Conservation (phyloP, 1,140 invertebrate species). For the Halictus rubicundus region DNA sequence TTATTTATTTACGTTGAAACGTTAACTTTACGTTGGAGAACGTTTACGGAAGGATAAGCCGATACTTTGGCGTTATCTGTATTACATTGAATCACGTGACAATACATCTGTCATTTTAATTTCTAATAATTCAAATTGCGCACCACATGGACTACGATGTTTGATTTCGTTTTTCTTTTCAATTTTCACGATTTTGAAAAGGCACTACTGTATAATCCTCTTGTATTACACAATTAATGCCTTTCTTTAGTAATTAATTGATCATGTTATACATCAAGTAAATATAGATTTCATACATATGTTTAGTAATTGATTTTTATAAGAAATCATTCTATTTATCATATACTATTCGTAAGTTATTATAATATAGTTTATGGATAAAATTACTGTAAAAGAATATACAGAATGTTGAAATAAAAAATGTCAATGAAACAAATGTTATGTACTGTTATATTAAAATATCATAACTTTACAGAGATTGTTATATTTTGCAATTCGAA, state of each 20-base stretch:
- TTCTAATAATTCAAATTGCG: constrained; percentile 24
- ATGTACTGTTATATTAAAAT: constrained; percentile 1
- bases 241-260: neutral
- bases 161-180: neutral
- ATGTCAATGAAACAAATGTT: constrained; percentile 4
- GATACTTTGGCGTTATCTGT: neutral
- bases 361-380: neutral
- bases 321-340: neutral
- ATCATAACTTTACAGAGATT: neutral
- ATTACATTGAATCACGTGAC: constrained; percentile 8
- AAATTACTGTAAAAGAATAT: neutral
- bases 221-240: neutral
- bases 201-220: neutral
- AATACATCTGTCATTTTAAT: constrained; percentile 10
- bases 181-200: too few species aligned
- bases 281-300: neutral
- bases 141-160: neutral
- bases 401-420: constrained; percentile 2
- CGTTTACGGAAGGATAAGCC: neutral
- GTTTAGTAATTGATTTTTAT: constrained; percentile 13
- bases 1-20: neutral
- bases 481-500: constrained; percentile 55
- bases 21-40: neutral
- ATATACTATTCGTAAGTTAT: neutral
- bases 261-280: neutral